Percentiles rank a stretch among this genome's conserved stretches.
These are phyloP conservation scores for Orchestes rusci DNA, from an alignment of 2,888 invertebrate genomes.

Conservation along the genomic window DNA sequence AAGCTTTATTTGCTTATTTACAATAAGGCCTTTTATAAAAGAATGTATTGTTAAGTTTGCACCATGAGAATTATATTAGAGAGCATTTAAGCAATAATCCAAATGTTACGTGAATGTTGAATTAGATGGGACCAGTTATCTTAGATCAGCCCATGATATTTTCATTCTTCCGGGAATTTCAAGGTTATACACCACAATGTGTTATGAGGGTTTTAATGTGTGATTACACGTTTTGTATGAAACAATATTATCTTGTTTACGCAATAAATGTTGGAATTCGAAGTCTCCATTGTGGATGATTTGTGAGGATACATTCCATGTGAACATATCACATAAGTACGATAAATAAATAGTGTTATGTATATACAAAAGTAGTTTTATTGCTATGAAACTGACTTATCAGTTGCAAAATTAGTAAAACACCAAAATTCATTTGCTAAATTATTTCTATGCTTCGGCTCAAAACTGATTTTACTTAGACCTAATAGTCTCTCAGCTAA, in stretches of 20 bases:
- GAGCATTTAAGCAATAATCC: conserved; percentile 14
- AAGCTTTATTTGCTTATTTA: too few species aligned
- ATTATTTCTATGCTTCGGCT: conserved; percentile 80
- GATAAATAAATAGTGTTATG: conserved; percentile 14
- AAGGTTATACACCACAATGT: too few species aligned
- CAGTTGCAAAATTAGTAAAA: conserved; percentile 69
- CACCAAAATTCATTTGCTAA: conserved; percentile 90
- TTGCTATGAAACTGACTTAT: conserved; percentile 6
- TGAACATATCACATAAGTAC: conserved; percentile 32
- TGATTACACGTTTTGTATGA: too few species aligned
- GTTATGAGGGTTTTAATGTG: too few species aligned
- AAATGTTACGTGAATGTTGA: conserved; percentile 6
- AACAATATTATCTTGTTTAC: too few species aligned
- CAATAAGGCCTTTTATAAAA: too few species aligned
- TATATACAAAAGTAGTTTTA: conserved; percentile 12
- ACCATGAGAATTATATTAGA: conserved; percentile 6
- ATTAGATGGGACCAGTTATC: conserved; percentile 17
- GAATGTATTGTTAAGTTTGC: conserved; percentile 13
- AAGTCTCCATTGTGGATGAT: too few species aligned
- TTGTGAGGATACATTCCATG: neutral
- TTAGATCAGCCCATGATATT: conserved; percentile 10
- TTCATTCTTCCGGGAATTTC: too few species aligned
- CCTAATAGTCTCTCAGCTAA: conserved; percentile 57
- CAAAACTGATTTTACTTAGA: conserved; percentile 60
- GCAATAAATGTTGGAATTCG: too few species aligned